These are phyloP conservation scores for Galaxias olidus DNA, from an alignment of 2,797 vertebrate genomes.

Conservation along the genomic window DNA sequence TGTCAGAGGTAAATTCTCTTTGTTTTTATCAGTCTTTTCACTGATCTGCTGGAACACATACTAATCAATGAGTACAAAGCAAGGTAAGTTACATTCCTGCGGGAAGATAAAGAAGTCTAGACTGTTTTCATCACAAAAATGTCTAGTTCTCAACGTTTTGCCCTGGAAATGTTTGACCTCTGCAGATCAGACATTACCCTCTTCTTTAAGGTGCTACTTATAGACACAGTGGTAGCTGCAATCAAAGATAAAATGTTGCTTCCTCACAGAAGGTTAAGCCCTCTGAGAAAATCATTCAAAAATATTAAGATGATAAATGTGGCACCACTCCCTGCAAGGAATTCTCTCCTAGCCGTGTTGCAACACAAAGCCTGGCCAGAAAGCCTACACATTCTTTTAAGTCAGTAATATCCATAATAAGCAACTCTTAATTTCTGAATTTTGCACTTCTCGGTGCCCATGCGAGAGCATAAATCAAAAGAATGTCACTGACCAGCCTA, in stretches of 20 bases:
- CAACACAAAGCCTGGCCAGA: neutral
- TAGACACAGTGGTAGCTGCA: neutral
- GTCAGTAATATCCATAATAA: too few relatives aligned
- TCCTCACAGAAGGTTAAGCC: neutral
- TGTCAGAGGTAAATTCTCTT: neutral
- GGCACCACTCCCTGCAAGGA: neutral
- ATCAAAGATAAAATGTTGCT: neutral
- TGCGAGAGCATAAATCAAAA: too few relatives aligned
- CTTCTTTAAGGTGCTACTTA: neutral
- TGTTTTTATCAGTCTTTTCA: constrained; percentile 4
- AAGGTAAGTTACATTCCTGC: neutral
- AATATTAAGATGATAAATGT: neutral
- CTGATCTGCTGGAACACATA: neutral
- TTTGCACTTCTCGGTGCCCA: too few relatives aligned
- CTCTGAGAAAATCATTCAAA: neutral
- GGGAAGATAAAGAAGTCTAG: constrained; percentile 11
- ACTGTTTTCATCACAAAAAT: constrained; percentile 1
- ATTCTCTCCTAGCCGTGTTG: neutral
- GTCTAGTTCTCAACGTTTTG: neutral
- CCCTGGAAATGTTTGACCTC: neutral
- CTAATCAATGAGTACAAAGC: constrained; percentile 6
- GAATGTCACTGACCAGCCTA: too few relatives aligned
- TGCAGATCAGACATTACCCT: neutral
- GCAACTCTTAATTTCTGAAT: too few relatives aligned
- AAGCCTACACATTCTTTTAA: too few relatives aligned